Conservation (phyloP, 2,113 vertebrate genomes). For the Picathartes gymnocephalus region DNA sequence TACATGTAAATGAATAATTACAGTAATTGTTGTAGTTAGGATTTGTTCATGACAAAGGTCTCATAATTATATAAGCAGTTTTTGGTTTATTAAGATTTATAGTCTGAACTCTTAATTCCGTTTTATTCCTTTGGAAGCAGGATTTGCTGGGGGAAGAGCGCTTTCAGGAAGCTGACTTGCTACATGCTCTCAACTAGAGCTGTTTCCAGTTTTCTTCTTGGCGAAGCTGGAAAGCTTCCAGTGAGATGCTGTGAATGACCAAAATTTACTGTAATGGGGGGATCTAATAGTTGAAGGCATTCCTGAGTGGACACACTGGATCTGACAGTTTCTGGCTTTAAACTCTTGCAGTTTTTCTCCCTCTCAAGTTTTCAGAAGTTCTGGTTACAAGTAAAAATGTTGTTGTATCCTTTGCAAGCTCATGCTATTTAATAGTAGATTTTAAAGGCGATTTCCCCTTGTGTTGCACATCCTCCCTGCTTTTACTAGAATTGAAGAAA, state of each 20-base stretch:
- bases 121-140: conserved; percentile 1
- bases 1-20: conserved; percentile 39
- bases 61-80: conserved; percentile 23
- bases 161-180: neutral
- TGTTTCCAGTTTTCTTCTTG: neutral
- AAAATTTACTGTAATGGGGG: neutral
- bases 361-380: neutral
- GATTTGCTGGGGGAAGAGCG: neutral
- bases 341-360: neutral
- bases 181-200: neutral
- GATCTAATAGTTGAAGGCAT: neutral
- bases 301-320: neutral
- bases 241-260: neutral
- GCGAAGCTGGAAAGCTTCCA: neutral
- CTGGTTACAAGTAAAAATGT: neutral
- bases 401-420: neutral
- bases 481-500: neutral
- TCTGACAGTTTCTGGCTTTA: neutral
- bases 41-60: conserved; percentile 35
- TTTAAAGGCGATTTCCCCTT: neutral
- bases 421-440: neutral
- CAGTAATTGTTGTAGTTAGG: conserved; percentile 28
- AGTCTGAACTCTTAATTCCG: neutral
- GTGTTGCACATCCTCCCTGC: neutral
- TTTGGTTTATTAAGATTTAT: neutral